phyloP scores from a whole-genome alignment of 2,113 vertebrate species.

The Ptilonorhynchus violaceus region DNA sequence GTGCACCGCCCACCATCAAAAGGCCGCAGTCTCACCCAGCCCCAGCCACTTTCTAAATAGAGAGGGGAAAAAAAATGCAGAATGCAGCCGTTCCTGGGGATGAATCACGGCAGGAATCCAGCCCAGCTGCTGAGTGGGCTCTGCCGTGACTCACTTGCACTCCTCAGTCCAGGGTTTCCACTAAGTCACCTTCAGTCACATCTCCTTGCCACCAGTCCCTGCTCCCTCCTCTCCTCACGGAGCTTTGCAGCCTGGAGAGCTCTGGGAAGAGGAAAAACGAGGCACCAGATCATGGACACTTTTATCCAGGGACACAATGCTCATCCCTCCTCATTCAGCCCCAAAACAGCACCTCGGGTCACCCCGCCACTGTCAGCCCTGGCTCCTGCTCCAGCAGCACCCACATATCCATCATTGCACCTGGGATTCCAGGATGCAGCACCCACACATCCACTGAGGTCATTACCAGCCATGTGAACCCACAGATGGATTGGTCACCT shows the following conservation, averaged over 20 bases:
- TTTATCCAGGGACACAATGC: not conserved
- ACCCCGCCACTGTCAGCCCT: fast-evolving
- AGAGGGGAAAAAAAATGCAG: not conserved
- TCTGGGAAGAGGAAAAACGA: not conserved
- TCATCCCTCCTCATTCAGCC: not conserved
- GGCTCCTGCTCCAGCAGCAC: not conserved
- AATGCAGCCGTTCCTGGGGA: not conserved
- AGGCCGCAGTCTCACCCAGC: not conserved
- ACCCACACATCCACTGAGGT: not conserved
- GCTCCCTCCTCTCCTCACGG: not conserved
- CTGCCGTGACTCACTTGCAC: not conserved
- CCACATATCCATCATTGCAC: not conserved
- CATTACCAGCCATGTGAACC: fast-evolving
- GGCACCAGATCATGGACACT: fast-evolving
- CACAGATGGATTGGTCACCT: not conserved
- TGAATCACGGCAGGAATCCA: not conserved
- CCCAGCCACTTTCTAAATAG: not conserved
- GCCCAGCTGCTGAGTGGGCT: not conserved
- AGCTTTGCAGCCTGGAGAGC: slow-evolving; percentile 4
- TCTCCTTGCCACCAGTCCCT: not conserved
- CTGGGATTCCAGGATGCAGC: not conserved
- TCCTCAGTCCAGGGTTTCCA: slow-evolving; percentile 29
- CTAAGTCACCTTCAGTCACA: not conserved
- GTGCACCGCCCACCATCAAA: not conserved
- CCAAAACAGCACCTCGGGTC: not conserved